These are phyloP conservation scores for Subanguina moxae DNA, from an alignment of 1,140 invertebrate species.

Conservation along the genomic window DNA sequence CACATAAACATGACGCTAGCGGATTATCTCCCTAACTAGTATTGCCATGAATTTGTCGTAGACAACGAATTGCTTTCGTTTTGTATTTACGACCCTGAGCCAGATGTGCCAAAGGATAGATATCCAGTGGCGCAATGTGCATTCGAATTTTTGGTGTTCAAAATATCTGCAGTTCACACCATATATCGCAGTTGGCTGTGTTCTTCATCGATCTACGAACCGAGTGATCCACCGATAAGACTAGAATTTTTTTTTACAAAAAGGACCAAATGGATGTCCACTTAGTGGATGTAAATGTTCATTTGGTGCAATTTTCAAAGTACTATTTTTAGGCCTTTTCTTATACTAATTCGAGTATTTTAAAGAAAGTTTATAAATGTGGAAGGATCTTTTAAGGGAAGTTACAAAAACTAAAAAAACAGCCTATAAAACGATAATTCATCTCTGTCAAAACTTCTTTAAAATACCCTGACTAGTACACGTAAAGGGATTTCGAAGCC, in stretches of 20 bases:
- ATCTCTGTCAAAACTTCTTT: too few species aligned
- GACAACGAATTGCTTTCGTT: conserved; percentile 14
- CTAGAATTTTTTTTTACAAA: conserved; percentile 48
- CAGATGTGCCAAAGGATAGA: conserved; percentile 64
- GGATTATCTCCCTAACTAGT: neutral
- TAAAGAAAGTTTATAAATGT: too few species aligned
- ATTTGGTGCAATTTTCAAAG: too few species aligned
- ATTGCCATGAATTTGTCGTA: conserved; percentile 4
- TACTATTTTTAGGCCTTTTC: too few species aligned
- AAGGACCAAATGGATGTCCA: too few species aligned
- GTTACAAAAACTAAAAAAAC: too few species aligned
- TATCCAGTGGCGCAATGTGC: conserved; percentile 68
- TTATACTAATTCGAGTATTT: too few species aligned
- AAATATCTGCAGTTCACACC: conserved; percentile 77
- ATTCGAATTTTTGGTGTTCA: conserved; percentile 76
- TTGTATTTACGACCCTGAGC: conserved; percentile 61
- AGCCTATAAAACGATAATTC: too few species aligned
- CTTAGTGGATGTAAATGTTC: too few species aligned
- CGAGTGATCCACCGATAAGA: conserved; percentile 68
- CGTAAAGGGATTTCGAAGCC: too few species aligned
- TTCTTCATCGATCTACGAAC: conserved; percentile 76
- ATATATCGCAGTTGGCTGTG: conserved; percentile 72
- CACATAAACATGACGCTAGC: neutral
- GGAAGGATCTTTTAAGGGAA: too few species aligned
- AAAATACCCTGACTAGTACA: too few species aligned